Evolutionary conservation across 35 echinoderm and acorn worm species (phyloP), one percentile per base, ranked within the genome.

Genomic region (Chiridota heheva): DNA sequence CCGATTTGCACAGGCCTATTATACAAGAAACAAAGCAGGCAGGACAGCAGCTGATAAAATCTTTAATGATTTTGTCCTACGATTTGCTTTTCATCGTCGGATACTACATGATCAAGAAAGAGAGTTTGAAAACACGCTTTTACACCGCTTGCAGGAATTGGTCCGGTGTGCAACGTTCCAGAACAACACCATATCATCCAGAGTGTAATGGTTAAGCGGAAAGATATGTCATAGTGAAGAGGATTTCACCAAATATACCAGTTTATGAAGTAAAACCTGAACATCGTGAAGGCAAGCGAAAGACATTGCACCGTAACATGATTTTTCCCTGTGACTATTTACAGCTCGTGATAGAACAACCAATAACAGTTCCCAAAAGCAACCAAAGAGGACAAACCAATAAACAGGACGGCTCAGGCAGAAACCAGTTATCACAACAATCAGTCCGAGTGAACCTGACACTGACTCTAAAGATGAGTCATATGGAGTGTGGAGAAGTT

Each of bases 131-230:
- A 87, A 81, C 42, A 69, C 24, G 42, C 60, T 73, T 58, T 69
- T 88, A 33, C 1, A 36, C 32, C 3, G 42, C 44, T 10, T 36
- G 27, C 32, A 36, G 26, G 40, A 10, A 15, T 7, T 44, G 39
- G 32, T 76, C 26, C 18, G 78, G 83, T 10, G 76, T 92, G 12
- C 3, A 62, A 28, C 65, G 62, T 25, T 87, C 90, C 27, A 31
- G 65, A 10, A 92, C 90, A 34, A 87, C 90, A 1, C 84, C 90
- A 77, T 92, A 92, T 49, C 90, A 92, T 47, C 76, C 90, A 5
- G 1, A 76, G 34, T 39, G 76, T 3, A 87, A 87, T 42, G 84
- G 82, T 0, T 47, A 82, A 69, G 62, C 31, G 1, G 86, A 88
- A 28, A 47, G 86, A 15, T 81, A n/a, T n/a, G n/a, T n/a, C n/a